phyloP scores from a whole-genome alignment of 2,888 invertebrate genomes.

The Biston betularia region DNA sequence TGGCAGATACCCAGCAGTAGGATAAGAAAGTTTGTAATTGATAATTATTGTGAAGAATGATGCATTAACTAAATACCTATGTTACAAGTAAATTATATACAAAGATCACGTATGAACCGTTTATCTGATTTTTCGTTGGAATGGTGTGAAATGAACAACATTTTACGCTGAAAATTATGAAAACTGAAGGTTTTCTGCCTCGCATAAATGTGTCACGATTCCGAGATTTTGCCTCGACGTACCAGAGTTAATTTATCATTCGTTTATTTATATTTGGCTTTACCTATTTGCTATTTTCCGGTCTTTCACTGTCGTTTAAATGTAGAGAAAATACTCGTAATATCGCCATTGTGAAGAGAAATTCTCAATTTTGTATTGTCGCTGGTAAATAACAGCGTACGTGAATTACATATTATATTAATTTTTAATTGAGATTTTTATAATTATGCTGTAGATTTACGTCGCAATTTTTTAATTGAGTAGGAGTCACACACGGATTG shows the following conservation, averaged over 20 bases:
- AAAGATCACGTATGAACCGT: conserved; percentile 20
- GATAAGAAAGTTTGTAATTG: too few relatives aligned
- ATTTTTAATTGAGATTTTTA: not conserved
- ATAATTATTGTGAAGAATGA: too few relatives aligned
- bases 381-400: not conserved
- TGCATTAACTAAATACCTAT: too few relatives aligned
- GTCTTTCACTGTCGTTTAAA: not conserved
- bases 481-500: too few relatives aligned
- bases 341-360: not conserved
- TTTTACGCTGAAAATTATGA: conserved; percentile 24
- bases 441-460: too few relatives aligned
- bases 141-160: conserved; percentile 22
- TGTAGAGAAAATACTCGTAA: not conserved
- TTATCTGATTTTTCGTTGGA: conserved; percentile 24
- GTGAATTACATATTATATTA: not conserved
- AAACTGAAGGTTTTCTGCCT: conserved; percentile 24
- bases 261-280: conserved; percentile 6
- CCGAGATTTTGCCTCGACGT: conserved; percentile 7
- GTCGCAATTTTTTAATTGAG: too few relatives aligned
- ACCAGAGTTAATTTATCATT: conserved; percentile 10
- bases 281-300: not conserved
- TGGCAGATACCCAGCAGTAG: too few relatives aligned
- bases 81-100: conserved; percentile 2
- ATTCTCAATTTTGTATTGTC: not conserved
- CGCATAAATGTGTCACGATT: conserved; percentile 16